These are phyloP conservation scores for rat (Rattus norvegicus) DNA, from an alignment of 2,113 vertebrate species.

Conservation along the genomic window DNA sequence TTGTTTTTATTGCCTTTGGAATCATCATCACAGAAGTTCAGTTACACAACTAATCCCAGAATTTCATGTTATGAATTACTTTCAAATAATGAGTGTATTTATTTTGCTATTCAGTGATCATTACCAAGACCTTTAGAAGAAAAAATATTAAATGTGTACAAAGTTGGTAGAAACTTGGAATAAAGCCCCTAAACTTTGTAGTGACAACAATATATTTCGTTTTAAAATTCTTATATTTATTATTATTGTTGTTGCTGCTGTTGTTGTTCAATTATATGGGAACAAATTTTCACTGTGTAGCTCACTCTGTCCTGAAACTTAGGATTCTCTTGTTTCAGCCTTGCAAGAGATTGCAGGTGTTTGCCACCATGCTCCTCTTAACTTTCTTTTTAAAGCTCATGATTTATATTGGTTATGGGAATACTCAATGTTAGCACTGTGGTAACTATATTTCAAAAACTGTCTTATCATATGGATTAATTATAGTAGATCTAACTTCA, in stretches of 20 bases:
- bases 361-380: neutral
- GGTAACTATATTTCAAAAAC: neutral
- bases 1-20: conserved; percentile 68
- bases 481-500: neutral
- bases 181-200: neutral
- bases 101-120: conserved; percentile 21
- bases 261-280: neutral
- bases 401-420: neutral
- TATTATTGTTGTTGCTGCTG: neutral
- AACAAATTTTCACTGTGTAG: neutral
- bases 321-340: neutral
- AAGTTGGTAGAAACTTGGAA: neutral
- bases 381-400: conserved; percentile 23
- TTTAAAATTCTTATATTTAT: neutral
- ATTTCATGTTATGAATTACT: conserved; percentile 28
- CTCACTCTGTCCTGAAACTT: neutral
- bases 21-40: conserved; percentile 70
- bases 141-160: conserved; percentile 39
- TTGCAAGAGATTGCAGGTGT: neutral
- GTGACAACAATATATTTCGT: conserved; percentile 29
- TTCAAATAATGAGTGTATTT: conserved; percentile 45
- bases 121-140: conserved; percentile 40
- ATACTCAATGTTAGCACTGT: neutral
- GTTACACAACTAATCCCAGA: conserved; percentile 60
- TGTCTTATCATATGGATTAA: neutral